Base-by-base conservation (phyloP, 2,888 invertebrate species). In the Pseudoips prasinana region DNA sequence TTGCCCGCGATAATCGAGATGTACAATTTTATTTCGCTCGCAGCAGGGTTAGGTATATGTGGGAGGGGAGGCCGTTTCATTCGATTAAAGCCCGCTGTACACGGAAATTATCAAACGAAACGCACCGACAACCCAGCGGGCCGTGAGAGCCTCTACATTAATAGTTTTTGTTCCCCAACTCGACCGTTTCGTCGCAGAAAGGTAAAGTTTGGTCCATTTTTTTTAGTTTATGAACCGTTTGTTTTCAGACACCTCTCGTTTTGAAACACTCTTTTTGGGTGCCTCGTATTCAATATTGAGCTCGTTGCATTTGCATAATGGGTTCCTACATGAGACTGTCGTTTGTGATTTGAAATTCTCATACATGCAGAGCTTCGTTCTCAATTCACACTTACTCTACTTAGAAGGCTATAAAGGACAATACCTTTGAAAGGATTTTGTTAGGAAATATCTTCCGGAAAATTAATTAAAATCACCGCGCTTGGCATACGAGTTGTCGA, bases 71-170 rank as follows among this genome's bases (percentile, higher is more conserved):
- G 57, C 58, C 49, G 58, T 65, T 79, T 82, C 75, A 86, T 83
- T 86, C 83, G 85, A 88, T 87, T 88, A 86, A 84, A 85, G 74
- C 76, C 70, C 68, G 72, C 73, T 78, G 79, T 83, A 82, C 77
- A 80, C 80, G 77, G 77, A 80, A 81, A 84, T 86, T 85, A 87
- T 86, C 83, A 85, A 85, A 85, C 86, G 84, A 75, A 82, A 83
- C 81, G 76, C 81, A 83, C 81, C 73, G 74, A 78, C 79, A 74
- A 79, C 67, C 75, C 85, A 85, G 59, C 83, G 79, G 75, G 60
- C 81, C 77, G 85, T 73, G 74, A 79, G 74, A 73, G 76, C 66
- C 72, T 75, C 75, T 79, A 77, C 79, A 78, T 81, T 81, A 79
- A 83, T 83, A 85, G 85, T 85, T 86, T 85, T 86, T 84, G 83